Percentiles rank a stretch among this genome's conserved stretches.
Conservation (phyloP, 1,140 invertebrate species). For the Penaeus japonicus region DNA sequence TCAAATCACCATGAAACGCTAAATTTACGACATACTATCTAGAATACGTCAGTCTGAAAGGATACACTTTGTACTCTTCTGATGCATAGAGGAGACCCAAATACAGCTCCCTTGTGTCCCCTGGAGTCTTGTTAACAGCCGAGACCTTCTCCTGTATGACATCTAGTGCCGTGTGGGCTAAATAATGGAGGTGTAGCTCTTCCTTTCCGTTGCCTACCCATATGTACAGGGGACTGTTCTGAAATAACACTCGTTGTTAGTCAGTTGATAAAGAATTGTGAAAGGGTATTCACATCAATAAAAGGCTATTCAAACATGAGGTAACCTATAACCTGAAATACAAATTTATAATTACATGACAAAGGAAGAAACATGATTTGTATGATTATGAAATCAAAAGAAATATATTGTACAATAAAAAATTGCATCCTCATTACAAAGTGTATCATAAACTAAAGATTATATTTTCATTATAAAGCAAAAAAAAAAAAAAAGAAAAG, state of each 20-base stretch:
- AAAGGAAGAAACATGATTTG: no score
- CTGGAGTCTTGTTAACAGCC: conserved; percentile 70
- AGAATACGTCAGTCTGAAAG: conserved; percentile 61
- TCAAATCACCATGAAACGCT: conserved; percentile 36
- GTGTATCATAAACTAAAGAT: no score
- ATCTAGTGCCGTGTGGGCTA: conserved; percentile 92
- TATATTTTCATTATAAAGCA: no score
- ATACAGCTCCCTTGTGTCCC: conserved; percentile 78
- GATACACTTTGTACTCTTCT: conserved; percentile 97
- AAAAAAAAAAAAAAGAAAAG: no score
- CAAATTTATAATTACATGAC: no score
- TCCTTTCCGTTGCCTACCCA: conserved; percentile 74
- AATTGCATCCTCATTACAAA: no score
- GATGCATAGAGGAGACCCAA: conserved; percentile 90
- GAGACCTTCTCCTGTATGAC: conserved; percentile 91
- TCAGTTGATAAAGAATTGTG: no score
- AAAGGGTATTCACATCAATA: no score
- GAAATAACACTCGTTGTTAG: background rate
- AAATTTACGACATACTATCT: conserved; percentile 22
- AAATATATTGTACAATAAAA: no score
- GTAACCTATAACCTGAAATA: no score
- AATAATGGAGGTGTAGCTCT: conserved; percentile 89
- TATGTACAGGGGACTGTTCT: conserved; percentile 91
- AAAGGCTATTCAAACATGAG: no score
- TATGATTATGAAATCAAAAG: no score